Percentiles rank a stretch among this genome's conserved stretches.
Evolutionary conservation across 2,113 vertebrate species (phyloP).

Genomic region (Trichechus manatus): DNA sequence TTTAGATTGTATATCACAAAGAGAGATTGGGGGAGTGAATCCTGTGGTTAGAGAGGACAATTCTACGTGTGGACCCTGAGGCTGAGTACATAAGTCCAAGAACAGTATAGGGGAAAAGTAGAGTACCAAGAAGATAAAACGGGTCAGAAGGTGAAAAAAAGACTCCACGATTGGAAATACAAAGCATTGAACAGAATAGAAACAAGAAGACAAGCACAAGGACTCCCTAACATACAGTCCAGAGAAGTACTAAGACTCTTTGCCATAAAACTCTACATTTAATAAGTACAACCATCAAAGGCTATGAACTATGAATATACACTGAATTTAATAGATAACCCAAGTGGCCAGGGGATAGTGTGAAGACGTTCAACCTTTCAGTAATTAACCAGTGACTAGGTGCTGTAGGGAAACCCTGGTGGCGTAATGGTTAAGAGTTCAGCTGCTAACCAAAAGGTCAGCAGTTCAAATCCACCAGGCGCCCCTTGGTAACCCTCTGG

Average conservation of each 20-base stretch:
- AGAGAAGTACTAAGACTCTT: neutral
- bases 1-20: neutral
- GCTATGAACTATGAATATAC: neutral
- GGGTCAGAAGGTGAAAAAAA: neutral
- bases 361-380: neutral
- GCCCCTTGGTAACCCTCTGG: too few relatives aligned
- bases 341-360: neutral
- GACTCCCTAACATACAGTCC: neutral
- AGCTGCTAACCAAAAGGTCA: too few relatives aligned
- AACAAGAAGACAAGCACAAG: neutral
- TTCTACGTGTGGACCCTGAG: neutral
- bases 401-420: neutral
- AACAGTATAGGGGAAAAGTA: neutral
- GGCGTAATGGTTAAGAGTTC: too few relatives aligned
- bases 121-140: neutral
- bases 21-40: neutral
- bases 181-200: neutral
- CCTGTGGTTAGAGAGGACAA: neutral
- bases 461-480: too few relatives aligned
- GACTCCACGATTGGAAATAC: neutral
- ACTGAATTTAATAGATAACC: neutral
- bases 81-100: neutral
- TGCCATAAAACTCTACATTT: neutral
- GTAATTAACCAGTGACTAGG: neutral
- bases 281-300: conserved; percentile 1